Conservation (phyloP, 2,888 invertebrate genomes). For the Vesta saturnalis region DNA sequence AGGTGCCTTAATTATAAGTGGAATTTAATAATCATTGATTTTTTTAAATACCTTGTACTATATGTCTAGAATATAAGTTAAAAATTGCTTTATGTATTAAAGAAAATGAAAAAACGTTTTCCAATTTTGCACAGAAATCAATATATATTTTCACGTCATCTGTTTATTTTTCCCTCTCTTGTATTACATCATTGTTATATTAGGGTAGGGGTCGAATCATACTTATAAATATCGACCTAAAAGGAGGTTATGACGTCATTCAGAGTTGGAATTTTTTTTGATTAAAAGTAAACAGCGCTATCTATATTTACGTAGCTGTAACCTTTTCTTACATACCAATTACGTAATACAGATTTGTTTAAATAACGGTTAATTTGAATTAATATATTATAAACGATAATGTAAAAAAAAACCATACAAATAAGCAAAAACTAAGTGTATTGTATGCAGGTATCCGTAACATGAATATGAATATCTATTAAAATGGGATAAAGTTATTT, state of each 20-base stretch:
- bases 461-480: too few relatives aligned
- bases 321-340: too few relatives aligned
- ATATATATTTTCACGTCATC: conserved; percentile 2
- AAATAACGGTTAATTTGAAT: too few relatives aligned
- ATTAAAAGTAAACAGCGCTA: too few relatives aligned
- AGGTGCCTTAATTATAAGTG: conserved; percentile 27
- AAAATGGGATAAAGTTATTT: too few relatives aligned
- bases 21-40: background rate
- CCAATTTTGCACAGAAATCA: conserved; percentile 10
- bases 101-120: background rate
- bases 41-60: background rate
- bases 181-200: background rate
- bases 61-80: background rate
- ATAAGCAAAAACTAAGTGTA: too few relatives aligned
- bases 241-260: background rate
- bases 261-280: too few relatives aligned
- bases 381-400: too few relatives aligned
- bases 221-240: background rate
- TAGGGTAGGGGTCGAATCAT: background rate
- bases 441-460: too few relatives aligned
- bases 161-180: background rate
- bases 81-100: background rate
- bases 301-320: background rate
- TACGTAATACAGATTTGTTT: too few relatives aligned
- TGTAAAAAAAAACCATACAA: too few relatives aligned